These are phyloP conservation scores for Oceanites oceanicus DNA, from an alignment of 2,113 vertebrate species.

Conservation along the genomic window DNA sequence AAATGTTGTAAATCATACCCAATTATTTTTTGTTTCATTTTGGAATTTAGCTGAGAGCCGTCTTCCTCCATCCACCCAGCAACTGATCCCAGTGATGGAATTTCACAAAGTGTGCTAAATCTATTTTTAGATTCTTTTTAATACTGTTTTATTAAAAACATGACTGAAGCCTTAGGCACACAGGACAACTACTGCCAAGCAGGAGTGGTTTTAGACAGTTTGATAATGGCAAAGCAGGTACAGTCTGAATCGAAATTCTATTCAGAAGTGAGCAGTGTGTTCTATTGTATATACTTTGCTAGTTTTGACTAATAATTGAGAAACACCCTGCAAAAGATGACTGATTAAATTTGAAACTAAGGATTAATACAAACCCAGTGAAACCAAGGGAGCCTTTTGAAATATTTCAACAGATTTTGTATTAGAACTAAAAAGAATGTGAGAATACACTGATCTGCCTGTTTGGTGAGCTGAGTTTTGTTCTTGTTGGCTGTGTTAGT, in stretches of 20 bases:
- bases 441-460: not conserved
- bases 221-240: not conserved
- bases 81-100: not conserved
- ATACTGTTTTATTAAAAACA: not conserved
- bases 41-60: not conserved
- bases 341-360: not conserved
- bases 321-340: not conserved
- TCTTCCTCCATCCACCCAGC: not conserved
- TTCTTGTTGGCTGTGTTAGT: not conserved
- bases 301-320: not conserved
- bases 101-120: not conserved
- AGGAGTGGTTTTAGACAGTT: not conserved
- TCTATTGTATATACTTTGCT: not conserved
- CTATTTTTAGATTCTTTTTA: not conserved
- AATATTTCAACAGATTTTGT: not conserved
- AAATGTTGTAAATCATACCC: not conserved
- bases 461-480: not conserved
- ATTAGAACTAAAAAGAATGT: not conserved
- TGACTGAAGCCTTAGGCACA: not conserved
- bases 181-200: not conserved
- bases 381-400: not conserved
- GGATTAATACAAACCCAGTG: not conserved
- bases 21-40: not conserved
- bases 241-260: not conserved
- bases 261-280: not conserved